A percentile compares a stretch with the other conserved stretches of the same genome.
Conservation (phyloP, 2,797 vertebrate genomes). For the Salarias fasciatus region DNA sequence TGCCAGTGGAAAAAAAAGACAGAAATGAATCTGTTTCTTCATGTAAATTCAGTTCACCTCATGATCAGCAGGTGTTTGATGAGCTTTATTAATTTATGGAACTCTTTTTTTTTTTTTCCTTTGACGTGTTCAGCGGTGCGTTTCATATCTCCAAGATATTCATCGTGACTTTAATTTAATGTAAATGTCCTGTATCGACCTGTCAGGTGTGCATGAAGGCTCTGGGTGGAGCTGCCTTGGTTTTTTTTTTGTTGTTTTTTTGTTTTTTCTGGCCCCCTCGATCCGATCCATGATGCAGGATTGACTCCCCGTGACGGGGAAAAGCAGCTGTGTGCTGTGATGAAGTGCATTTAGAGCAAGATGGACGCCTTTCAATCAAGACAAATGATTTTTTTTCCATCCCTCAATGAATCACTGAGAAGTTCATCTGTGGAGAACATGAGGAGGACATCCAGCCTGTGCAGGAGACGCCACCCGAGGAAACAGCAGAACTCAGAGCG, state of each 20-base stretch:
- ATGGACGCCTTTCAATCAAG: conserved; percentile 57
- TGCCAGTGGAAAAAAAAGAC: conserved; percentile 27
- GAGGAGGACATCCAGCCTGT: neutral
- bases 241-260: neutral
- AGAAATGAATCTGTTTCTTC: conserved; percentile 30
- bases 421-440: conserved; percentile 16
- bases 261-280: too few species aligned
- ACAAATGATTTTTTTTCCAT: conserved; percentile 39
- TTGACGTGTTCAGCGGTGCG: conserved; percentile 30
- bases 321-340: neutral
- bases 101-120: conserved; percentile 40
- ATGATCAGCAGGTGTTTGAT: conserved; percentile 57
- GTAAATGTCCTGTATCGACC: neutral
- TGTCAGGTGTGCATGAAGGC: too few species aligned
- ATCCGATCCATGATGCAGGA: conserved; percentile 1
- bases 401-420: conserved; percentile 36
- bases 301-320: neutral
- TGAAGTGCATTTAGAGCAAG: conserved; percentile 42
- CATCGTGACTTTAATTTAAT: too few species aligned
- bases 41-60: conserved; percentile 28
- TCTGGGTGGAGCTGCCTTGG: too few species aligned
- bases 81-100: conserved; percentile 46
- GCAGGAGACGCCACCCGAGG: neutral
- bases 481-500: neutral
- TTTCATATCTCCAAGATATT: conserved; percentile 3